Conservation (phyloP, 1,140 invertebrate species). For the Calycopis cecrops region DNA sequence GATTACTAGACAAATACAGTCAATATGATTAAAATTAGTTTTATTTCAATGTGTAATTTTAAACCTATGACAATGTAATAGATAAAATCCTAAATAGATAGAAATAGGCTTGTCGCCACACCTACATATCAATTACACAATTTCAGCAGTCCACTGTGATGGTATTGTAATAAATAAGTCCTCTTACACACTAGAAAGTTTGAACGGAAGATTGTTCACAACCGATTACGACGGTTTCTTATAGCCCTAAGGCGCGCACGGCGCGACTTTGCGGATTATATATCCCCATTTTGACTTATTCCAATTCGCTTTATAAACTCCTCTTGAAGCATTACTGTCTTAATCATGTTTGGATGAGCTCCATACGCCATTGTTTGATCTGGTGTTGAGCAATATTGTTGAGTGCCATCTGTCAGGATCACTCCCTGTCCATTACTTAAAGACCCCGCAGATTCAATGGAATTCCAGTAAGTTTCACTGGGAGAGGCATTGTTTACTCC, state of each 20-base stretch:
- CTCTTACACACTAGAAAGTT: slow-evolving; percentile 66
- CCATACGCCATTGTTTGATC: slow-evolving; percentile 55
- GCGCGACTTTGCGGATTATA: slow-evolving; percentile 68
- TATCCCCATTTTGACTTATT: slow-evolving; percentile 73
- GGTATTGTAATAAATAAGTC: slow-evolving; percentile 69
- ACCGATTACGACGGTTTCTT: slow-evolving; percentile 68
- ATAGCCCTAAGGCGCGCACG: slow-evolving; percentile 67
- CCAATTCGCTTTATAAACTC: slow-evolving; percentile 74
- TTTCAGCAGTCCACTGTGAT: slow-evolving; percentile 58
- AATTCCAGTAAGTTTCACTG: slow-evolving; percentile 93
- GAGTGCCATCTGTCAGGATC: slow-evolving; percentile 56
- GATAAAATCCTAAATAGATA: slow-evolving; percentile 17
- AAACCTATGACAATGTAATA: slow-evolving; percentile 10
- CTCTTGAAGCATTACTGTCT: slow-evolving; percentile 73
- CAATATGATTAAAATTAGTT: slow-evolving; percentile 1
- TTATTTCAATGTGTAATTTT: slow-evolving; percentile 17
- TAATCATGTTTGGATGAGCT: slow-evolving; percentile 68
- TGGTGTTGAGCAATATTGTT: slow-evolving; percentile 62
- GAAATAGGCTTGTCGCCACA: slow-evolving; percentile 25
- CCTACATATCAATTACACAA: slow-evolving; percentile 37
- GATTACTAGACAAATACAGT: no score
- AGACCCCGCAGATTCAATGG: slow-evolving; percentile 81
- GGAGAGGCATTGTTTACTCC: slow-evolving; percentile 92
- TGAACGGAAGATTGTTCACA: slow-evolving; percentile 70
- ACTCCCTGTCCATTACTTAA: slow-evolving; percentile 62